Base-by-base conservation (phyloP, 2,797 vertebrate species). In the Hybognathus amarus region DNA sequence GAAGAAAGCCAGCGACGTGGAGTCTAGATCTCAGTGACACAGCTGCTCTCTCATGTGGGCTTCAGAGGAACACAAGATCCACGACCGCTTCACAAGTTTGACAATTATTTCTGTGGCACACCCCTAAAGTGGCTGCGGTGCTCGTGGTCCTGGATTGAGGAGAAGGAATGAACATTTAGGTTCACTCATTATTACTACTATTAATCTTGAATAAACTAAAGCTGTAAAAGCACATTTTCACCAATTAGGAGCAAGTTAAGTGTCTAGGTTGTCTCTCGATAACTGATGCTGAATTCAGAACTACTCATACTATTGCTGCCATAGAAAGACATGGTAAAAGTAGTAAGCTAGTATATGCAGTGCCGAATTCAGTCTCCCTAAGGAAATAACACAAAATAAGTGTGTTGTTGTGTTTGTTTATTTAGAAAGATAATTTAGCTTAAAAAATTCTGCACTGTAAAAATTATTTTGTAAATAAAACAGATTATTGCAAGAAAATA, bases 41-140 rank as follows among this genome's bases (percentile, higher is more conserved):
- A 83, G 71, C 77, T 87, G 86, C 70, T 79, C 36, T 84, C 61
- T 75, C 77, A 30, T 50, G 64, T 82, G 61, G 38, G 67, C 68
- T 73, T 85, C 80, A 71, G 59, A 54, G 84, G 64, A 56, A 84
- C 38, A 30, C 24, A 0, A 47, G 68, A n/a, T 54, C 56, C 38
- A 36, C 6, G 10, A 10, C 64, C 1, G 47, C 9, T 40, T 68
- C 6, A 56, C 77, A 18, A 22, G 22, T 17, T 7, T 36, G 22
- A 63, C 10, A 56, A 27, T 12, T 15, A 59, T 63, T 71, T 47
- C 54, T 6, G 36, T 42, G 36, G 3, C 24, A 9, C 79, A 56
- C 59, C n/a, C 45, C n/a, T 40, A 24, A 24, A 68, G 33, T 22
- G 11, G 40, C 40, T 47, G 76, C n/a, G 33, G 20, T 77, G 42